Evolutionary conservation across 1,140 invertebrate species (phyloP), one percentile per base, ranked within the genome.

Genomic region (Cyphomyrmex costatus): DNA sequence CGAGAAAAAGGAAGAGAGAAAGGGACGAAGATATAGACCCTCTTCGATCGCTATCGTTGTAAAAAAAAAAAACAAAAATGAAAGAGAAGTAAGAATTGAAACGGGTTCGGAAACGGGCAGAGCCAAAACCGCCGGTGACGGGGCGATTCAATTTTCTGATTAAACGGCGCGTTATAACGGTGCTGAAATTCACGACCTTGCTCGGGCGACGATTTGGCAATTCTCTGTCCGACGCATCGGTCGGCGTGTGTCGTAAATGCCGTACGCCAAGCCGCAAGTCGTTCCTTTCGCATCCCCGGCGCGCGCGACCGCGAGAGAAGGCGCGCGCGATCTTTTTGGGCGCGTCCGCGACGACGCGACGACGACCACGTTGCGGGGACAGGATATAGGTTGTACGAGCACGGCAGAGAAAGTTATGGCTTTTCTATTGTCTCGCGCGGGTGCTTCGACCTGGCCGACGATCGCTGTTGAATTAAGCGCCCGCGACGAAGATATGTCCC

Each of bases 131-230:
- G 36, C 19, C 24, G 30, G 30, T 24, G 84, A 78, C 70, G 56
- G 56, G 70, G 92, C 90, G 94, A 94, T 94, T 92, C 89, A 94
- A 93, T 94, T 94, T 93, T 94, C 92, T 94, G 93, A 94, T 94
- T 88, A 88, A 88, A 30, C 58, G 27, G 46, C 56, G 63, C 3
- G 68, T 42, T 42, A 33, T 78, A 88, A 90, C 89, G 89, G 76
- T 85, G 60, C 56, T 66, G 60, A 86, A 86, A 86, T 90, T 61
- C 79, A 70, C 84, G 84, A 46, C 46, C 85, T 68, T 63, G 42
- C 60, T 65, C 27, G 24, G 19, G 84, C 46, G 70, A 51, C 87
- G 73, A 49, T 56, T 63, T 46, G 27, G 30, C 46, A 51, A 21
- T 63, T 19, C 27, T 73, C 16, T 14, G 61, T 49, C 56, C 24